Conservation (phyloP, 2,797 vertebrate species). For the Jordanella pulchra region DNA sequence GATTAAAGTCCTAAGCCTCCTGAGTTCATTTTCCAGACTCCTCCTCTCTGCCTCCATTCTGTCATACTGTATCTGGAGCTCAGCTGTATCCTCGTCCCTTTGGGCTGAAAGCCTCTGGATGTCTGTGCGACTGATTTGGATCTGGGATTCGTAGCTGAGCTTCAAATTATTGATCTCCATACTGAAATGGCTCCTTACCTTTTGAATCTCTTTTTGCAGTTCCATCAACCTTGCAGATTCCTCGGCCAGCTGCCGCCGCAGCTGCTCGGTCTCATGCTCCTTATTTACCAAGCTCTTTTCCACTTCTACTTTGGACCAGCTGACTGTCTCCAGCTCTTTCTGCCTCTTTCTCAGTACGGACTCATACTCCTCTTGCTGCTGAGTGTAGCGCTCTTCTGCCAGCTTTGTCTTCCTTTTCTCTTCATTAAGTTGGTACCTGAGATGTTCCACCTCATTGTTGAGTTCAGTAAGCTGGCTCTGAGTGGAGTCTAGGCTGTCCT, state of each 20-base stretch:
- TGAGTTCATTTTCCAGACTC: slow-evolving; percentile 87
- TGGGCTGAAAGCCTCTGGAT: slow-evolving; percentile 87
- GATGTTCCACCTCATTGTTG: slow-evolving; percentile 83
- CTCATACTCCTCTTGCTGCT: slow-evolving; percentile 90
- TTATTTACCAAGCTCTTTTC: slow-evolving; percentile 89
- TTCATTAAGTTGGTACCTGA: slow-evolving; percentile 87
- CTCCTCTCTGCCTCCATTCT: slow-evolving; percentile 84
- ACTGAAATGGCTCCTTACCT: slow-evolving; percentile 95
- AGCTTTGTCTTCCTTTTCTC: slow-evolving; percentile 89
- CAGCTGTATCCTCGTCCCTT: slow-evolving; percentile 84
- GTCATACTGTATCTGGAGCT: slow-evolving; percentile 83
- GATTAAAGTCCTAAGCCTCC: slow-evolving; percentile 80
- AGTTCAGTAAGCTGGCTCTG: slow-evolving; percentile 87
- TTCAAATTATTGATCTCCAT: slow-evolving; percentile 92
- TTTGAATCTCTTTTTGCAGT: slow-evolving; percentile 90
- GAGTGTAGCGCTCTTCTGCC: slow-evolving; percentile 88
- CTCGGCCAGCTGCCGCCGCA: slow-evolving; percentile 88
- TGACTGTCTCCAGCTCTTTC: slow-evolving; percentile 87
- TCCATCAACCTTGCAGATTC: slow-evolving; percentile 85
- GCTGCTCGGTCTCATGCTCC: slow-evolving; percentile 87
- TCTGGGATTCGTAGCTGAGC: slow-evolving; percentile 92
- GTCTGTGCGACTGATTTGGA: slow-evolving; percentile 88
- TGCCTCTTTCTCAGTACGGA: slow-evolving; percentile 86
- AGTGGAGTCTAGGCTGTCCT: slow-evolving; percentile 87
- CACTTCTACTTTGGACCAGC: slow-evolving; percentile 89